Evolutionary conservation across 2,113 vertebrate species (phyloP), one percentile per base, ranked within the genome.

Genomic region (Eolophus roseicapilla): DNA sequence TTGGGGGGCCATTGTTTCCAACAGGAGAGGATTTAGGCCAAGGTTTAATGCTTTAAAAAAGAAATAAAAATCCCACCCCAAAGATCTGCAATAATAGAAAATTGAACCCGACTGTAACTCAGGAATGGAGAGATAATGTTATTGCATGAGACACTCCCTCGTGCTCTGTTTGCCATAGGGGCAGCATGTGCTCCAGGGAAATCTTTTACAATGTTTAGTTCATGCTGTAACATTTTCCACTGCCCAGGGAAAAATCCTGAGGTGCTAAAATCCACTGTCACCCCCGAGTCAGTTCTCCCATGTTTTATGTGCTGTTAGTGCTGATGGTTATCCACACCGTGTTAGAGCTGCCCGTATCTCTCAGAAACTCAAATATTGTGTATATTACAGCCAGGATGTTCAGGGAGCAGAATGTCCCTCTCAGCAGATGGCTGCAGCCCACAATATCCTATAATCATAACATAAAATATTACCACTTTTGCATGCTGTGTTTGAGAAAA

Each of bases 381-480:
- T 59, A 92, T 62, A 96, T 96, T 94, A 63, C 70, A 89, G 39
- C 67, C 91, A 96, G 81, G 75, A 95, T 96, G 92, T 94, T 94
- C 75, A 43, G 88, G 91, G 91, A 95, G 94, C 70, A 85, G 59
- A 91, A 92, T 29, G 65, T 70, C 91, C 88, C 86, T 95, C 86
- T 93, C 92, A 93, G 84, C 96, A 96, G 96, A 96, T 96, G 96
- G 96, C 88, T 93, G 63, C 63, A 84, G 59, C 81, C 92, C 78
- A 80, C 92, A 44, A 23, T 59, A 86, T 87, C 74, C 74, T 70
- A 81, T 93, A 95, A 96, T 91, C 59, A 33, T 88, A 91, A 87
- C 86, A 88, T 94, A 94, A 97, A 96, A 96, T 82, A 91, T 95
- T 96, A 92, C 84, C 85, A 79, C 86, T 93, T 94, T 50, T 94